Evolutionary conservation across 1,140 invertebrate species (phyloP).

Genomic region (Philopotamus ludificatus): DNA sequence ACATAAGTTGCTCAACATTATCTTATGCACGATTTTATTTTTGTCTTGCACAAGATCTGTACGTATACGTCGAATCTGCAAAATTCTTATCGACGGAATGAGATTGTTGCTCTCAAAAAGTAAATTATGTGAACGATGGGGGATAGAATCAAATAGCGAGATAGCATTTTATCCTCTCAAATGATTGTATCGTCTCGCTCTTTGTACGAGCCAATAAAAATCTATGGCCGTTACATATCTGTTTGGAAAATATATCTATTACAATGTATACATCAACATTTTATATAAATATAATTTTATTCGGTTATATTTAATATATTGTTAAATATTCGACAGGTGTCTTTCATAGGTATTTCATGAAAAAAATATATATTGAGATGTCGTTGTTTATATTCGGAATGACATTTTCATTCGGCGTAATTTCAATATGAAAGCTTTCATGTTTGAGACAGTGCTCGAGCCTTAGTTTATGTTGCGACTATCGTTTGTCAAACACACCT

Average conservation of each 20-base stretch:
- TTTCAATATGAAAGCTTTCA: slow-evolving; percentile 7
- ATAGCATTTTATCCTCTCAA: slow-evolving; percentile 28
- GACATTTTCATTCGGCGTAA: slow-evolving; percentile 14
- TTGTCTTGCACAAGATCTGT: slow-evolving; percentile 9
- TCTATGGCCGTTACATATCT: slow-evolving; percentile 40
- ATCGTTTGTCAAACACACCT: slow-evolving; percentile 38
- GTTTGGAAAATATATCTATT: slow-evolving; percentile 27
- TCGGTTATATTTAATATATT: no score
- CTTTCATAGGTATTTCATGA: no score
- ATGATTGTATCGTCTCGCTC: slow-evolving; percentile 27
- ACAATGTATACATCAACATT: no score
- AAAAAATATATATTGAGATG: not conserved
- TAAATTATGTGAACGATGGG: not conserved
- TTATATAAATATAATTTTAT: no score
- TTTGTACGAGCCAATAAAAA: slow-evolving; percentile 33
- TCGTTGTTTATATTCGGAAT: slow-evolving; percentile 6
- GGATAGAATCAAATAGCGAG: slow-evolving; percentile 11
- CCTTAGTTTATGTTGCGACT: slow-evolving; percentile 16
- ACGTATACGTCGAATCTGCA: not conserved
- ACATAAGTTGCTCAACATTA: not conserved
- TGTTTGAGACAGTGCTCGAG: slow-evolving; percentile 10
- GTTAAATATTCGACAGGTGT: no score
- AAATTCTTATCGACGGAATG: not conserved
- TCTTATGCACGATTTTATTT: not conserved
- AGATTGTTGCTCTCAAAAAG: not conserved